Evolutionary conservation across 2,113 vertebrate genomes (phyloP), one percentile per base, ranked within the genome.

Genomic region (Blennius ocellaris): DNA sequence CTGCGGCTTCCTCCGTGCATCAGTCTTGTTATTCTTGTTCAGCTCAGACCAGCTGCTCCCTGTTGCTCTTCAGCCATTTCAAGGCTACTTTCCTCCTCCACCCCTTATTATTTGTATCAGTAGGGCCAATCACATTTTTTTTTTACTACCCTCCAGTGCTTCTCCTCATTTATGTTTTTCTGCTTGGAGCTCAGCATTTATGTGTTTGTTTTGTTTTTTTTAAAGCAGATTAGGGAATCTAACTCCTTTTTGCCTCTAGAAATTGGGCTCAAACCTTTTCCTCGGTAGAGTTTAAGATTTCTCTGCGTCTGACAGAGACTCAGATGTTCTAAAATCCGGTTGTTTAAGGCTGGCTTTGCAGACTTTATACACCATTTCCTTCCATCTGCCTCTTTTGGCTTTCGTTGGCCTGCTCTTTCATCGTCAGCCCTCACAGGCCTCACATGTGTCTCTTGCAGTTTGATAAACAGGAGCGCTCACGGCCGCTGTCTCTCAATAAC

Each of bases 21-120:
- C 0, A 10, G 15, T 44, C 36, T 57, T 72, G 14, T 48, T 71
- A 0, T 75, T 30, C n/a, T 41, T 54, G 50, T 73, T 76, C 69
- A 49, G n/a, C n/a, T 80, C 69, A 55, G 61, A 8, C 43, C 78
- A 77, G 76, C 78, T 84, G 78, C 72, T 45, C 21, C 21, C 21
- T 30, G 44, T 69, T 40, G 53, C 58, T 74, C 45, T 43, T 36
- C 15, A 5, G 41, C 54, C 17, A 12, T 62, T 64, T 56, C 73
- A 82, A 85, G 82, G 76, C 61, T 65, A 10, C 51, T 62, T 66
- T 30, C 21, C 21, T 30, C 21, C 21, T 30, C 36, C 15, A 6
- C 56, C 57, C 67, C 41, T 36, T 50, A 6, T 11, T 45, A 8
- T 11, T 75, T 36, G 7, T 48, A 30, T 2, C 21, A 30, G 21